Conservation (phyloP, 2,797 vertebrate genomes). For the Toxotes lorentzi region DNA sequence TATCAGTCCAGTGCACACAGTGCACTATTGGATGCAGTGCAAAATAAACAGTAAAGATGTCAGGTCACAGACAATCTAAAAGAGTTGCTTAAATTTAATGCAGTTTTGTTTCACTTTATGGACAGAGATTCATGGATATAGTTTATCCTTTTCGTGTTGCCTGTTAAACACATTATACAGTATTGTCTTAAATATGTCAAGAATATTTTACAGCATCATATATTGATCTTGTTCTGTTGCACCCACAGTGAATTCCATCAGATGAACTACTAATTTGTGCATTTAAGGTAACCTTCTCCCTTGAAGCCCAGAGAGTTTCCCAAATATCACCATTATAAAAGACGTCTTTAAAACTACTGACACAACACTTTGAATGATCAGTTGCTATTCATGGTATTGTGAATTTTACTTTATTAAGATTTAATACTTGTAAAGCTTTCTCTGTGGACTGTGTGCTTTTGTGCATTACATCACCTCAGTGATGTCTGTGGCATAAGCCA, state of each 20-base stretch:
- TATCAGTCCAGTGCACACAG: neutral
- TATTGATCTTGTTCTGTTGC: neutral
- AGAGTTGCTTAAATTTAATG: neutral
- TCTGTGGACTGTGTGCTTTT: neutral
- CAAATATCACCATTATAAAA: neutral
- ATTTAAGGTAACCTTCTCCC: neutral
- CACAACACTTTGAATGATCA: neutral
- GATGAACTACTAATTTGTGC: neutral
- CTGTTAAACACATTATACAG: neutral
- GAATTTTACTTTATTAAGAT: neutral
- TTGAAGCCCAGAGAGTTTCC: neutral
- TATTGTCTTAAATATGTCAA: neutral
- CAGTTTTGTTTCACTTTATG: neutral
- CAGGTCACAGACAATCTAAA: neutral
- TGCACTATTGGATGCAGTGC: neutral
- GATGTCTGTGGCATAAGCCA: conserved; percentile 16
- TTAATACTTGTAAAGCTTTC: neutral
- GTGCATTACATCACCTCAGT: conserved; percentile 7
- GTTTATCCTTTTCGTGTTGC: neutral
- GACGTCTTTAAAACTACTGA: neutral
- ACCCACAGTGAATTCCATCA: neutral
- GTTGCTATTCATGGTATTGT: neutral
- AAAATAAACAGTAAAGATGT: neutral
- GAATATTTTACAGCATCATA: neutral
- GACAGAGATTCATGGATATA: neutral